These are phyloP conservation scores for Patella vulgata DNA, from an alignment of 1,140 invertebrate genomes.

Conservation along the genomic window DNA sequence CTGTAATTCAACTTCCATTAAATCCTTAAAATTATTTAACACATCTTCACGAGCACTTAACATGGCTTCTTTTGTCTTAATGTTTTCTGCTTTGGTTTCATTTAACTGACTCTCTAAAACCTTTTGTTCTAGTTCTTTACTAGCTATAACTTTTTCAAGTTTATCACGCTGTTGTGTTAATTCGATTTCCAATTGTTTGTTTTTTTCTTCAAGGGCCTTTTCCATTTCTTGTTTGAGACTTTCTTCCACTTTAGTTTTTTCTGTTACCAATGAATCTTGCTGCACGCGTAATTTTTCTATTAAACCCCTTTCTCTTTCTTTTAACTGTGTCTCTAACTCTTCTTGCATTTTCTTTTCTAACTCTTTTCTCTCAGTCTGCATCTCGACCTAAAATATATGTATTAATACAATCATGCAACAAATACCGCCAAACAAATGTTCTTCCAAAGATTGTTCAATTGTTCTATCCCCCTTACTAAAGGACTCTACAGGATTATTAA, in stretches of 20 bases:
- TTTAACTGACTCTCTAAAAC: constrained; percentile 57
- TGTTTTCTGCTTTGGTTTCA: constrained; percentile 53
- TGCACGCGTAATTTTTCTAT: constrained; percentile 37
- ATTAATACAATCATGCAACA: not conserved
- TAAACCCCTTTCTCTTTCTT: constrained; percentile 44
- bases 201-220: constrained; percentile 54
- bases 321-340: constrained; percentile 46
- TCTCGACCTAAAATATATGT: constrained; percentile 40
- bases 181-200: constrained; percentile 50
- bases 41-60: constrained; percentile 67
- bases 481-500: not conserved
- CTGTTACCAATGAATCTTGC: constrained; percentile 13
- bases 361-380: constrained; percentile 38
- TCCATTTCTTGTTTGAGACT: constrained; percentile 51
- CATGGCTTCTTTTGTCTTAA: constrained; percentile 48
- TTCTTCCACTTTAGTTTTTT: constrained; percentile 48
- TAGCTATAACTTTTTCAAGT: constrained; percentile 53
- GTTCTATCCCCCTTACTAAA: not conserved
- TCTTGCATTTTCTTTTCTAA: constrained; percentile 47
- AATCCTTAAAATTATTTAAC: constrained; percentile 70
- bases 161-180: constrained; percentile 46
- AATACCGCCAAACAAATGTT: not conserved
- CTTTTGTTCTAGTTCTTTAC: constrained; percentile 60
- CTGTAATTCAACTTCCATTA: constrained; percentile 81
- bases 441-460: not conserved